phyloP scores from a whole-genome alignment of 2,888 invertebrate species.

The Atethmia centrago region DNA sequence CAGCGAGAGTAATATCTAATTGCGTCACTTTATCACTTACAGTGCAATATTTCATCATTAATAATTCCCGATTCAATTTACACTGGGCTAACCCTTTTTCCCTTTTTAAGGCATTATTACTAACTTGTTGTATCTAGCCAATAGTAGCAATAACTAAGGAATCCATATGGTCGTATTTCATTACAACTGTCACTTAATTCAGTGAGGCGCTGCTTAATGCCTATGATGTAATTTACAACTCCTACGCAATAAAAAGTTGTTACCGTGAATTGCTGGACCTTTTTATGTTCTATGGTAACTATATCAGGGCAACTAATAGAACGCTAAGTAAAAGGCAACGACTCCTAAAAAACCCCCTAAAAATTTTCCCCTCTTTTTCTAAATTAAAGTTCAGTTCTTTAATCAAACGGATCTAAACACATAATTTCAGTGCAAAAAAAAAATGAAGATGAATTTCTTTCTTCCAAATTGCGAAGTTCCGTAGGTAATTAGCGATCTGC shows the following conservation, averaged over 20 bases:
- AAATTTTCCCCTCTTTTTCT: background rate
- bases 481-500: background rate
- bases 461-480: background rate
- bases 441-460: background rate
- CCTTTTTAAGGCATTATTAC: constrained; percentile 56
- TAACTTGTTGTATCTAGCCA: constrained; percentile 18
- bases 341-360: too few species aligned
- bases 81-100: constrained; percentile 24
- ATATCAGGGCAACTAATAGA: background rate
- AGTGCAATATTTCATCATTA: constrained; percentile 50
- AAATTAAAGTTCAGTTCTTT: background rate
- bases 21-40: constrained; percentile 13
- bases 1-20: constrained; percentile 31
- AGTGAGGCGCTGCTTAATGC: constrained; percentile 39
- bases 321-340: background rate
- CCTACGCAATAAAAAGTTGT: constrained; percentile 10
- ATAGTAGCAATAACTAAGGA: background rate
- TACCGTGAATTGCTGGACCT: background rate
- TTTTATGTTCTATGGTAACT: background rate
- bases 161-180: constrained; percentile 52
- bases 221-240: constrained; percentile 28
- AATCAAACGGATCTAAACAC: background rate
- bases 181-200: constrained; percentile 60
- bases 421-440: background rate
- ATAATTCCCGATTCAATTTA: constrained; percentile 42